Base-by-base conservation (phyloP, 2,113 vertebrate species). In the Lycaon pictus region DNA sequence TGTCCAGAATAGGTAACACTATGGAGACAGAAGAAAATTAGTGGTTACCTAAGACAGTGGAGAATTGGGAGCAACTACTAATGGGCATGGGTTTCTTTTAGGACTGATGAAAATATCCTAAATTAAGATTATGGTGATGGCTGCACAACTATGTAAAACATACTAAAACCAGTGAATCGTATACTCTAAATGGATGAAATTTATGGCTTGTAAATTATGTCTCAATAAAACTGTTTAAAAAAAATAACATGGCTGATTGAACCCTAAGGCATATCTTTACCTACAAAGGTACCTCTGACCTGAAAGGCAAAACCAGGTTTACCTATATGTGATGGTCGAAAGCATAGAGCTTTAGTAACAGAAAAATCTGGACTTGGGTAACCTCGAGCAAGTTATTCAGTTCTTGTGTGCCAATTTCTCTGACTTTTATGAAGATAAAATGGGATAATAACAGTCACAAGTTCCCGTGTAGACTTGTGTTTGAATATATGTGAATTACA, bases 171-270 rank as follows among this genome's bases (percentile, higher is more conserved):
- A 67, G 23, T 48, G 71, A 80, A 8, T 63, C 37, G 19, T n/a
- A 56, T 60, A 51, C 7, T 56, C 43, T 80, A 82, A 86, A 76
- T 29, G 71, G 58, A n/a, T 62, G 32, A 51, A 69, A 76, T 43
- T 56, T 94, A 88, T 80, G 67, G 43, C 63, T 72, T 88, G 12
- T 62, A 72, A 91, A 88, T 87, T 74, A 83, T 25, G 79, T 88
- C 48, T 94, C 56, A 69, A 56, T 81, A 62, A 93, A 89, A 80
- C 15, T 88, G 7, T 67, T 53, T 80, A 27, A 51, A 71, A 77
- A 82, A 82, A 90, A 4, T 87, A 69, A 69, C 60, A 71, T 35
- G 89, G 37, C 55, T 87, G 35, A 60, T 35, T n/a, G 67, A 90
- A 72, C n/a, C n/a, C 53, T 69, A 53, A 11, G 29, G 69, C n/a